Percentiles rank a stretch among this genome's conserved stretches.
Evolutionary conservation across 1,140 invertebrate species (phyloP).

Genomic region (Oedothorax gibbosus): DNA sequence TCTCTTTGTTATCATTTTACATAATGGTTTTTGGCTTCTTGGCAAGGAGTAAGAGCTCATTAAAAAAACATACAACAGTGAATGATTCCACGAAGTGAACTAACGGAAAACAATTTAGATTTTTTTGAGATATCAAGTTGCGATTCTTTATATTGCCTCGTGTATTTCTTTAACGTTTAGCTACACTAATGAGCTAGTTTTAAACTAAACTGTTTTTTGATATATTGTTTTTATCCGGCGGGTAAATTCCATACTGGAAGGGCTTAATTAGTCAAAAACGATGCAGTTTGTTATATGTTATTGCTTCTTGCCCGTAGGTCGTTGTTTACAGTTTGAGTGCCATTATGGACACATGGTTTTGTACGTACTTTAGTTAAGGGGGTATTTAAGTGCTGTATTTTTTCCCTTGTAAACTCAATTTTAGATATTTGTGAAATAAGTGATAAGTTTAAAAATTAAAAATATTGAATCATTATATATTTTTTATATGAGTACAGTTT

Average conservation of each 20-base stretch:
- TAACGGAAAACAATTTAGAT: constrained; percentile 47
- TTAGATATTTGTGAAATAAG: too few species aligned
- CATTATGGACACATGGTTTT: background rate
- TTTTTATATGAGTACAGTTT: too few species aligned
- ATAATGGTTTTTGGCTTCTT: constrained; percentile 14
- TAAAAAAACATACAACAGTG: background rate
- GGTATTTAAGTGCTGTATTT: too few species aligned
- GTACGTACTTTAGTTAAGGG: too few species aligned
- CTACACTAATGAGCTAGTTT: constrained; percentile 12
- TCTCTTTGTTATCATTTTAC: constrained; percentile 22
- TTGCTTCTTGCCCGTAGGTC: background rate
- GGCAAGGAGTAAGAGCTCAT: background rate
- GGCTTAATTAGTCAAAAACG: background rate
- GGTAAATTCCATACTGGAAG: background rate
- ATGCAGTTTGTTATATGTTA: background rate
- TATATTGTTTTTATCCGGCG: constrained; percentile 8
- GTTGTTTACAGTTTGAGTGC: background rate
- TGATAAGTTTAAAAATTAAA: too few species aligned
- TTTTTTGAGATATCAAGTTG: constrained; percentile 6
- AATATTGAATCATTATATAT: too few species aligned
- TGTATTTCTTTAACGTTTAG: background rate
- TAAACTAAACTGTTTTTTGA: constrained; percentile 14
- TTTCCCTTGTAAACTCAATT: too few species aligned
- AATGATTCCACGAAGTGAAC: background rate
- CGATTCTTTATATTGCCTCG: background rate